Evolutionary conservation across 1,140 invertebrate genomes (phyloP).

Genomic region (Brachionus koreanus): DNA sequence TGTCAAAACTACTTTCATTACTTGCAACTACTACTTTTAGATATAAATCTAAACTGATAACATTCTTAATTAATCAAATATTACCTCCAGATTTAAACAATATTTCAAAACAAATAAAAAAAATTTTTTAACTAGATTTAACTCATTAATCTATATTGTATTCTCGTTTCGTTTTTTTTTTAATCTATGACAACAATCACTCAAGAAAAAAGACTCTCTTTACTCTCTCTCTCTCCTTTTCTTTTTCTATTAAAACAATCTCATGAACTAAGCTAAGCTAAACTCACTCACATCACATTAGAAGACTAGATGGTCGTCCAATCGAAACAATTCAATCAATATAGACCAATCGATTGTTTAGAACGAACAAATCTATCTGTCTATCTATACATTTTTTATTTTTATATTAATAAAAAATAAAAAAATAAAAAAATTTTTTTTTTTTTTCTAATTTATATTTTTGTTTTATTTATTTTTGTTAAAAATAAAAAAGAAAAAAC

Average conservation of each 20-base stretch:
- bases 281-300: no score
- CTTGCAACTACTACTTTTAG: neutral
- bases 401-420: neutral
- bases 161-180: neutral
- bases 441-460: no score
- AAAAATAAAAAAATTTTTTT: neutral
- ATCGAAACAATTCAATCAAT: neutral
- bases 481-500: no score
- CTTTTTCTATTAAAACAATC: neutral
- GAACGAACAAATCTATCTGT: neutral
- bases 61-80: slow-evolving; percentile 5
- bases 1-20: neutral
- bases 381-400: neutral
- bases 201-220: neutral
- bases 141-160: slow-evolving; percentile 28
- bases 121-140: neutral
- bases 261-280: no score
- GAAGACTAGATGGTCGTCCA: no score
- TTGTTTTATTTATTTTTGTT: no score
- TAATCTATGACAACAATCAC: slow-evolving; percentile 11
- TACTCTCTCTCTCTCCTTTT: no score
- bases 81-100: neutral
- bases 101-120: neutral
- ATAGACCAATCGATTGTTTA: neutral
- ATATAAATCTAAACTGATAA: slow-evolving; percentile 9